Conservation (phyloP, 1,140 invertebrate genomes). For the Nomia melanderi region DNA sequence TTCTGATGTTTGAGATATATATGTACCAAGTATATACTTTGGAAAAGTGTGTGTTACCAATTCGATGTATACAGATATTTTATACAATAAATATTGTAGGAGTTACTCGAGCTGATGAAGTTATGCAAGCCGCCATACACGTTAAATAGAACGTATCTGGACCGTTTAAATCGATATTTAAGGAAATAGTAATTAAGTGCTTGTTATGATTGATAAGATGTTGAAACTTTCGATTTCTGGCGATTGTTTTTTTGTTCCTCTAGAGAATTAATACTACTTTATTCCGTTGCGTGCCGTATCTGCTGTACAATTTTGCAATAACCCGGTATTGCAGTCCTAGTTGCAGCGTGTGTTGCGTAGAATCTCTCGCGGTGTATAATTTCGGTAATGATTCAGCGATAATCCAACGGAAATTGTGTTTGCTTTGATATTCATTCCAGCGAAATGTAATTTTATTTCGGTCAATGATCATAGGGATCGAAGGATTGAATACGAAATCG, state of each 20-base stretch:
- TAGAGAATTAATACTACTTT: neutral
- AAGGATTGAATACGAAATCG: neutral
- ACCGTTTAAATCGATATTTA: neutral
- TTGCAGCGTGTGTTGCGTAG: slow-evolving; percentile 1
- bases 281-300: neutral
- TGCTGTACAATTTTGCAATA: slow-evolving; percentile 12
- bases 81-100: too few relatives aligned
- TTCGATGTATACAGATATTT: too few relatives aligned
- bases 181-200: neutral
- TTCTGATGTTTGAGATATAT: too few relatives aligned
- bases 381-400: slow-evolving; percentile 5
- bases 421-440: neutral
- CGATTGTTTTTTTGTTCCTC: neutral
- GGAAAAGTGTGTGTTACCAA: too few relatives aligned
- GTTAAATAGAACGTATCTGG: too few relatives aligned
- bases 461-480: neutral
- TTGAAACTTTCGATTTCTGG: neutral
- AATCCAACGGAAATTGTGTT: neutral
- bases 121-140: too few relatives aligned
- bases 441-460: slow-evolving; percentile 7
- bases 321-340: neutral
- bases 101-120: too few relatives aligned
- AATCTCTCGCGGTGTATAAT: neutral
- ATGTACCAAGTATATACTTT: too few relatives aligned
- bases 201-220: neutral